Base-by-base conservation (phyloP, 2,113 vertebrate genomes). In the Coturnix japonica region DNA sequence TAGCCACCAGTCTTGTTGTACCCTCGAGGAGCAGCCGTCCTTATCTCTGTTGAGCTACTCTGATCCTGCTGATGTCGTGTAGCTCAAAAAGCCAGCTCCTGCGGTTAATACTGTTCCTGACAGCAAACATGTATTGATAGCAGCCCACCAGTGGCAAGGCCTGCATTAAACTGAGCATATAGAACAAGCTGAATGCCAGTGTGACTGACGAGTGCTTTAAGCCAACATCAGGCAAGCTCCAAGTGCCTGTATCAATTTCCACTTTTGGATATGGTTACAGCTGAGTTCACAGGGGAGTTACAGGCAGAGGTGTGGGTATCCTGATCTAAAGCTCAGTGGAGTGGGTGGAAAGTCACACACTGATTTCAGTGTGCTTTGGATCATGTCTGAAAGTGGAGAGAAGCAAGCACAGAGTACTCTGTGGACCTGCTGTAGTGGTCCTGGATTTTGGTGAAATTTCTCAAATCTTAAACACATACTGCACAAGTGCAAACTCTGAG, bases 381-480 rank as follows among this genome's bases (percentile, higher is more conserved):
- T 41, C 43, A 19, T 33, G 59, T 10, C 73, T 49, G 28, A 31
- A 46, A 46, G 51, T 4, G 31, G 17, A 33, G 46, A 89, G 63
- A 54, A 66, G 56, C 28, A 63, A 19, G 54, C 30, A 43, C 35
- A 8, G 21, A 49, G 17, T 46, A 43, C 25, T 39, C 54, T 59
- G 20, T 26, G 1, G 12, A 79, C 31, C 33, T 85, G 60, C 37
- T 7, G 4, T 1, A 43, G 37, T 0, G 0, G 19, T 49, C 51
- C 6, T 51, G n/a, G n/a, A 28, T 67, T 82, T 73, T 12, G 5
- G 54, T 30, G 26, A 43, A 85, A 74, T 51, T 7, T 5, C 5
- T 56, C 46, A 67, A 77, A 71, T 60, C 37, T 76, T 76, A 84
- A 86, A 56, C 6, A 7, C 67, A 73, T 46, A 28, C 49, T 74